These are phyloP conservation scores for Troides helena DNA, from an alignment of 2,888 invertebrate genomes.

Conservation along the genomic window DNA sequence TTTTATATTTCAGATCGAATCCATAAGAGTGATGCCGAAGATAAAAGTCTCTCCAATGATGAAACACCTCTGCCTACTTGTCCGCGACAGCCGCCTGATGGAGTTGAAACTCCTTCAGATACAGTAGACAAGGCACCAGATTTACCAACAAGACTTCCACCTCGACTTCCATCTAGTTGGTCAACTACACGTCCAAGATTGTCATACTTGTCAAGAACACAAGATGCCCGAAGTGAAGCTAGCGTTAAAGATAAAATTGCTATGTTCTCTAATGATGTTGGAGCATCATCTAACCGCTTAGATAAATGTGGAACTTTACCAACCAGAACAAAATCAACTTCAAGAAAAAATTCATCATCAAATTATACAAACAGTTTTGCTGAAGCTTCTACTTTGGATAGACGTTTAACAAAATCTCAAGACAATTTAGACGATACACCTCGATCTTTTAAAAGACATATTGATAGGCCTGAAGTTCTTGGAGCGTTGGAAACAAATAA, in stretches of 20 bases:
- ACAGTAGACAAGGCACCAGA: conserved; percentile 80
- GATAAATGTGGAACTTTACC: conserved; percentile 72
- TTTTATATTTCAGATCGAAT: conserved; percentile 65
- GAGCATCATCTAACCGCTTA: conserved; percentile 62
- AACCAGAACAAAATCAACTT: conserved; percentile 48
- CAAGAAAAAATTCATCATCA: conserved; percentile 53
- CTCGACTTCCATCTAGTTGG: conserved; percentile 57
- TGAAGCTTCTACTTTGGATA: conserved; percentile 65
- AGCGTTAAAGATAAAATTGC: conserved; percentile 93
- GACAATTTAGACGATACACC: conserved; percentile 78
- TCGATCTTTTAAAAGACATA: conserved; percentile 57
- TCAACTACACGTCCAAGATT: conserved; percentile 58
- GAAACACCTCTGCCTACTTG: conserved; percentile 78
- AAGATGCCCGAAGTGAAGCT: conserved; percentile 89
- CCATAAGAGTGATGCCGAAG: conserved; percentile 71
- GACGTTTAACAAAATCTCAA: conserved; percentile 73
- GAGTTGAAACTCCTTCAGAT: conserved; percentile 88
- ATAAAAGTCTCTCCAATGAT: conserved; percentile 74
- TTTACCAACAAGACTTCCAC: conserved; percentile 61
- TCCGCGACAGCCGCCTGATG: conserved; percentile 89
- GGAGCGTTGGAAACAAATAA: conserved; percentile 72
- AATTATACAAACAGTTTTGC: conserved; percentile 55
- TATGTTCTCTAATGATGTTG: conserved; percentile 85
- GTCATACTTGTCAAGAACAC: conserved; percentile 79
- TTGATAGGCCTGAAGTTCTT: conserved; percentile 71